Evolutionary conservation across 92 coral and sea anemone species (phyloP), one percentile per base, ranked within the genome.

Genomic region (Parazoanthus atlanticus): DNA sequence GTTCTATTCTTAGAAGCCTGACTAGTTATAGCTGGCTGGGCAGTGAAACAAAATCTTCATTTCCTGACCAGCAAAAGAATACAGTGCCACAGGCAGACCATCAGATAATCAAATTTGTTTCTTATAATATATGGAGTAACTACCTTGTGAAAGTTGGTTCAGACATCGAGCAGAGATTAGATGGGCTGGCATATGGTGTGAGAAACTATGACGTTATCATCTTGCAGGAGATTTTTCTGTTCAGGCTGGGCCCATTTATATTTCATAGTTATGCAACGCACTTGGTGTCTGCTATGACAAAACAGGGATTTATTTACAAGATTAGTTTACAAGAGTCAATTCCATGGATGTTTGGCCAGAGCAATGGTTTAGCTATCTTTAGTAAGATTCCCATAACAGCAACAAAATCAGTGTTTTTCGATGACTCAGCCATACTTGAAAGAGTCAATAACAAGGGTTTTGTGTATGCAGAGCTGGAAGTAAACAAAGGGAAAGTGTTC

Each of bases 81-180:
- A 29, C 15, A 30, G n/a, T 2, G 25, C 87, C 19, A 8, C 64
- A 17, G 38, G 40, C 87, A 29, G 64, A 13, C 66, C 49, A 26
- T 29, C 61, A 19, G 64, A 84, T 11, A 70, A 70, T 84, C 79
- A 84, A 71, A 75, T 26, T 95, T 85, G 93, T 93, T 4, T 91
- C 93, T 23, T 93, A 95, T 32, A 95, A 95, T 29, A 73, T 95
- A 54, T 93, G 96, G 96, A 90, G 94, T 74, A 85, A 88, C 33
- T 90, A 89, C 70, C 77, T 89, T 6, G 79, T 70, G 0, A 78
- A 77, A 16, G 80, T 64, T 38, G 69, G 90, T 43, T 41, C 84
- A 34, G 88, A 86, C 84, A 54, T 92, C 41, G 80, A 81, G 2
- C 90, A 91, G 69, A 84, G 98, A 52, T 79, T 95, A 8, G 86